Percentiles rank a stretch among this genome's conserved stretches.
Conservation (phyloP, 2,888 invertebrate species). For the Rhaphigaster nebulosa region DNA sequence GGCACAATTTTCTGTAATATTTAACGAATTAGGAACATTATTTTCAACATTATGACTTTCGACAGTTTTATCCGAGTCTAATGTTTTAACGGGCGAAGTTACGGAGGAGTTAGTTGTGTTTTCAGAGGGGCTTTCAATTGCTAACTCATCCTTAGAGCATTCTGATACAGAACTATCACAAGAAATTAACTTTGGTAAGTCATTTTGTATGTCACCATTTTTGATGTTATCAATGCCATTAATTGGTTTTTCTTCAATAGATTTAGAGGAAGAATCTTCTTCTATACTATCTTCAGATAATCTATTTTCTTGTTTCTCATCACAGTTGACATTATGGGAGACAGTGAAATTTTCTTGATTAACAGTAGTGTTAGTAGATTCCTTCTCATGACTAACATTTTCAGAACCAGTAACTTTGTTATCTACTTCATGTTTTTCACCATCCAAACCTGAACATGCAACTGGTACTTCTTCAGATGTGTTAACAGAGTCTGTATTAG, state of each 20-base stretch:
- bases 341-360: not conserved
- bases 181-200: not conserved
- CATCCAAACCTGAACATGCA: not conserved
- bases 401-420: not conserved
- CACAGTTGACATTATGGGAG: not conserved
- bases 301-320: not conserved
- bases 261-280: not conserved
- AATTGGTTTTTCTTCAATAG: not conserved
- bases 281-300: not conserved
- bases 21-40: constrained; percentile 50
- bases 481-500: not conserved
- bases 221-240: not conserved
- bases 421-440: not conserved
- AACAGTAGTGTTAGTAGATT: not conserved
- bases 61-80: not conserved
- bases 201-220: not conserved
- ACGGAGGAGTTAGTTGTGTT: not conserved
- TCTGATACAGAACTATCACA: not conserved
- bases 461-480: not conserved
- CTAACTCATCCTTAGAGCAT: not conserved
- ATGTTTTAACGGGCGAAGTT: not conserved
- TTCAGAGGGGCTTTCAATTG: not conserved
- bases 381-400: not conserved
- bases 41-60: not conserved
- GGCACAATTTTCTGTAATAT: not conserved